A percentile compares a stretch with the other conserved stretches of the same genome.
Conservation (phyloP, 2,113 vertebrate genomes). For the Mastomys natalensis region DNA sequence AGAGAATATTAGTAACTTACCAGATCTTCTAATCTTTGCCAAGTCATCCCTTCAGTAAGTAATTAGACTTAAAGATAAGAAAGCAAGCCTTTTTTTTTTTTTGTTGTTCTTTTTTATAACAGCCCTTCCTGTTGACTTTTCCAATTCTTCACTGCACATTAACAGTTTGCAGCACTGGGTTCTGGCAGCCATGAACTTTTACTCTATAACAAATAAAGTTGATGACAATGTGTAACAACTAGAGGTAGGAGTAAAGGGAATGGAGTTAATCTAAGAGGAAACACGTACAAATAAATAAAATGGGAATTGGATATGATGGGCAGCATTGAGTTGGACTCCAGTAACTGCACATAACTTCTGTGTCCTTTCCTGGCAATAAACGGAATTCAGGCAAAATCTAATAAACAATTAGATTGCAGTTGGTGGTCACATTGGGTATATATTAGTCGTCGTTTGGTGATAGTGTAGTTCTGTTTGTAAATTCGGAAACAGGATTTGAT, state of each 20-base stretch:
- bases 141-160: background rate
- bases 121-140: constrained; percentile 26
- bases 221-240: background rate
- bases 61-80: constrained; percentile 10
- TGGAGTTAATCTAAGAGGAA: background rate
- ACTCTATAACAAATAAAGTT: constrained; percentile 46
- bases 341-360: background rate
- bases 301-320: background rate
- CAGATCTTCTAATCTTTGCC: constrained; percentile 23
- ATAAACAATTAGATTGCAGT: constrained; percentile 17
- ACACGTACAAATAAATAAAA: background rate
- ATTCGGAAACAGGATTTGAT: constrained; percentile 16
- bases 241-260: background rate
- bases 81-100: constrained; percentile 33
- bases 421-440: constrained; percentile 11
- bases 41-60: constrained; percentile 11
- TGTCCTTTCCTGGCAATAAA: constrained; percentile 7
- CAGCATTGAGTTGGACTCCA: constrained; percentile 2
- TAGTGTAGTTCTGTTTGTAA: background rate
- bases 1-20: background rate
- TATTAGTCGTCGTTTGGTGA: background rate
- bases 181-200: constrained; percentile 12
- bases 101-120: constrained; percentile 28
- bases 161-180: constrained; percentile 16
- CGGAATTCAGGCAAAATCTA: background rate